Base-by-base conservation (phyloP, 2,113 vertebrate species). In the Arothron firmamentum region DNA sequence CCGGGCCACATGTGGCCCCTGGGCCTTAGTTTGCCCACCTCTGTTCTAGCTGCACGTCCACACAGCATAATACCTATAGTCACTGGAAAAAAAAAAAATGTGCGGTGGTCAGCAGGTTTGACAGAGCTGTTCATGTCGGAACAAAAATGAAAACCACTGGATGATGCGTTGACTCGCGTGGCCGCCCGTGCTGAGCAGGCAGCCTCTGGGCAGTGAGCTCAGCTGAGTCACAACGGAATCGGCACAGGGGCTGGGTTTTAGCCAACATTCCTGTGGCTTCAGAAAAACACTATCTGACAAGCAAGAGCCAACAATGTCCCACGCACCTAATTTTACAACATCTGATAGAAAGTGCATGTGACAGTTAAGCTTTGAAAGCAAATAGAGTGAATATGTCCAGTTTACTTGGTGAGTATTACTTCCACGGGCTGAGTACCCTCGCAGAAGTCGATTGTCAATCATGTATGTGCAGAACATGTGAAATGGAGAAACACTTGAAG, bases 141-240 rank as follows among this genome's bases (percentile, higher is more conserved):
- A 46, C 45, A 6, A 48, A 45, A 59, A 11, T 18, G 13, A 50
- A 55, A 52, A 23, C 0, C 16, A 17, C 43, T 3, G 47, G 34
- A 38, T 12, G 47, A 9, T 18, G 47, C 16, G 17, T 19, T 19
- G 17, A 10, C 18, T 49, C 49, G 0, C 8, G 38, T 15, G 17
- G 52, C 49, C 48, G 0, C 20, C 65, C 46, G 19, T 12, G 50
- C 50, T 21, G n/a, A 67, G 52, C 65, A 4, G 16, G 3, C 50
- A 20, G 67, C 67, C 78, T 52, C 56, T 41, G 79, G 50, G 21
- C 46, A 65, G 51, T 62, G 13, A 66, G 51, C 72, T 52, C 52
- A 16, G 60, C 62, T 67, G 73, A 79, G 70, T 75, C 70, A 77
- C 58, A 56, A n/a, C 52, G 17, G 48, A 74, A 72, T 48, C 63